A percentile compares a stretch with the other conserved stretches of the same genome.
Evolutionary conservation across 23 tunicate genomes (phyloP).

Genomic region (Oikopleura dioica): DNA sequence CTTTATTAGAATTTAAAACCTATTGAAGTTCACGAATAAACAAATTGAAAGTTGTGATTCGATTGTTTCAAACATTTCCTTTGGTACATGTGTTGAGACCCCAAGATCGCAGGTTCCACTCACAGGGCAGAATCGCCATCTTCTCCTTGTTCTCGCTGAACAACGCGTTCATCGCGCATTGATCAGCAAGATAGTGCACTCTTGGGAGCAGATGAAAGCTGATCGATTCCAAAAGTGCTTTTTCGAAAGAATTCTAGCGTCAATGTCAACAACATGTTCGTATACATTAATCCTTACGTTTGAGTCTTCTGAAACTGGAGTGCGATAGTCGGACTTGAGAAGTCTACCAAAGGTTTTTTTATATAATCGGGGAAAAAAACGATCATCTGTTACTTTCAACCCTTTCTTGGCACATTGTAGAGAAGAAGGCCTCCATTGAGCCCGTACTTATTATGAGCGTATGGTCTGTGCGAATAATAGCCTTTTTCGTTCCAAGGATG

Average conservation of each 20-base stretch:
- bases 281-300: too few relatives aligned
- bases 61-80: too few relatives aligned
- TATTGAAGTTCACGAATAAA: too few relatives aligned
- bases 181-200: background rate
- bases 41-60: too few relatives aligned
- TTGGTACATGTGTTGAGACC: too few relatives aligned
- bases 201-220: background rate
- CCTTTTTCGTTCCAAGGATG: background rate
- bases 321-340: too few relatives aligned
- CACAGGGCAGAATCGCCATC: background rate
- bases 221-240: background rate
- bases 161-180: background rate
- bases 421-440: background rate
- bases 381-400: too few relatives aligned
- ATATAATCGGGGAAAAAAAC: too few relatives aligned
- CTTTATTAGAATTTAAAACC: too few relatives aligned
- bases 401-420: background rate
- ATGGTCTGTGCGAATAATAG: background rate
- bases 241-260: background rate
- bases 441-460: background rate
- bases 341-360: too few relatives aligned
- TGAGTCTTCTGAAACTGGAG: too few relatives aligned
- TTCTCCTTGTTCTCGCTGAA: background rate
- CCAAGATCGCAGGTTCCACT: background rate
- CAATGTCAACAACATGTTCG: too few relatives aligned